Conservation (phyloP, 2,888 invertebrate genomes). For the Drosophila pseudotakahashii region DNA sequence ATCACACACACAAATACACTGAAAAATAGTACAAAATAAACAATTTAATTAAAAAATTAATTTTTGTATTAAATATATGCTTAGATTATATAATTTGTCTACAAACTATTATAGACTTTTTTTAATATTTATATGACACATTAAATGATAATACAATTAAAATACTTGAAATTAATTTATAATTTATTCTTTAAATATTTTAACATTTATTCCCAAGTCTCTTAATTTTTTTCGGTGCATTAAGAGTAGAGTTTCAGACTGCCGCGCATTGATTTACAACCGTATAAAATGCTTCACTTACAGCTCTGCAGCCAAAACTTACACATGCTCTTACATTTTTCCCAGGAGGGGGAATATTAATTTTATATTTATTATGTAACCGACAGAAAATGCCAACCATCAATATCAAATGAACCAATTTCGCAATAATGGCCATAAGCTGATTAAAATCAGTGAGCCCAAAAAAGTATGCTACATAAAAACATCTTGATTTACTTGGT, state of each 20-base stretch:
- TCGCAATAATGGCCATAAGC: constrained; percentile 11
- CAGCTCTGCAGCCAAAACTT: constrained; percentile 10
- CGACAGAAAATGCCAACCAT: neutral
- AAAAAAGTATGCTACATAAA: constrained; percentile 6
- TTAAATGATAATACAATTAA: too few species aligned
- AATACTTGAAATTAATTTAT: too few species aligned
- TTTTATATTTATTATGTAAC: constrained; percentile 32
- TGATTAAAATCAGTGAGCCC: constrained; percentile 11
- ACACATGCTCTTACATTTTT: constrained; percentile 11
- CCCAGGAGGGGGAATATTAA: constrained; percentile 27
- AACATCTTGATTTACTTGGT: neutral
- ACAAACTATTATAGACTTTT: too few species aligned
- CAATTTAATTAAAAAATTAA: too few species aligned
- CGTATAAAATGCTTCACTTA: constrained; percentile 47
- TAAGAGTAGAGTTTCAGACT: constrained; percentile 5
- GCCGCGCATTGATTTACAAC: constrained; percentile 64
- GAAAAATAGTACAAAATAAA: too few species aligned
- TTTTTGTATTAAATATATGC: too few species aligned
- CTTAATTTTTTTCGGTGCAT: neutral
- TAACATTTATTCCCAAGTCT: neutral
- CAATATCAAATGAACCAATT: constrained; percentile 26
- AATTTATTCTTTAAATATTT: too few species aligned
- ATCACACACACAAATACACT: constrained; percentile 2
- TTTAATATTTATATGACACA: too few species aligned
- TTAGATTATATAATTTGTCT: too few species aligned